Evolutionary conservation across 1,140 invertebrate genomes (phyloP).

Genomic region (Galendromus occidentalis): DNA sequence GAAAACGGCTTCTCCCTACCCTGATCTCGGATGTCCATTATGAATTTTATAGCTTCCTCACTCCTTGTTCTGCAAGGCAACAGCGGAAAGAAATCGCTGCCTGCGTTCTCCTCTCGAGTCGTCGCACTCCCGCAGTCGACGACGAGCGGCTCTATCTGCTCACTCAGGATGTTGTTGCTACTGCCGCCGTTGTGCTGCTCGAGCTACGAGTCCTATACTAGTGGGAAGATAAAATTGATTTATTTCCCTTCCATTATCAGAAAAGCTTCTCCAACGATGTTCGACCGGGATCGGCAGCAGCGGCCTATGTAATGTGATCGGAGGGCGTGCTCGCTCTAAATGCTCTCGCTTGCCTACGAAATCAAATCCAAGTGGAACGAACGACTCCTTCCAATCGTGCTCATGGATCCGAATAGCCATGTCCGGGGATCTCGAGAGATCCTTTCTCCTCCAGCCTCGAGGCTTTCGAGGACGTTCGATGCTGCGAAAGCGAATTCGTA

Average conservation of each 20-base stretch:
- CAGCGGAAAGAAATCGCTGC: background rate
- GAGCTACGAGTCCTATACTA: background rate
- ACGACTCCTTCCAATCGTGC: too few relatives aligned
- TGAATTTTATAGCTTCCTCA: conserved; percentile 3
- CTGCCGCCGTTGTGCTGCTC: background rate
- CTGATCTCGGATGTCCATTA: conserved; percentile 8
- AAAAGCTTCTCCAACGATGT: background rate
- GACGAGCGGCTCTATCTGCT: background rate
- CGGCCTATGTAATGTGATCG: too few relatives aligned
- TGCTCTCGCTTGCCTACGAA: too few relatives aligned
- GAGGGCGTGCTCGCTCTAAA: too few relatives aligned
- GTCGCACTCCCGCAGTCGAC: background rate
- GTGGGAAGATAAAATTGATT: conserved; percentile 9
- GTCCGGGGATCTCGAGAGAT: too few relatives aligned
- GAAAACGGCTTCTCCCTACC: background rate
- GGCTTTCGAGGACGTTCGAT: too few relatives aligned
- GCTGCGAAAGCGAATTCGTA: too few relatives aligned
- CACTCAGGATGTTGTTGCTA: background rate
- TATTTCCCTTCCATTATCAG: conserved; percentile 9
- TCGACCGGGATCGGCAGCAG: too few relatives aligned
- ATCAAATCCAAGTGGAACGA: too few relatives aligned
- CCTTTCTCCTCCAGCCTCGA: too few relatives aligned
- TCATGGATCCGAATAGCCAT: too few relatives aligned
- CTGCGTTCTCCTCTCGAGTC: background rate
- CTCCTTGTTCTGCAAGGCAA: background rate